phyloP scores from a whole-genome alignment of 2,113 vertebrate species.

The Pelecanus crispus region DNA sequence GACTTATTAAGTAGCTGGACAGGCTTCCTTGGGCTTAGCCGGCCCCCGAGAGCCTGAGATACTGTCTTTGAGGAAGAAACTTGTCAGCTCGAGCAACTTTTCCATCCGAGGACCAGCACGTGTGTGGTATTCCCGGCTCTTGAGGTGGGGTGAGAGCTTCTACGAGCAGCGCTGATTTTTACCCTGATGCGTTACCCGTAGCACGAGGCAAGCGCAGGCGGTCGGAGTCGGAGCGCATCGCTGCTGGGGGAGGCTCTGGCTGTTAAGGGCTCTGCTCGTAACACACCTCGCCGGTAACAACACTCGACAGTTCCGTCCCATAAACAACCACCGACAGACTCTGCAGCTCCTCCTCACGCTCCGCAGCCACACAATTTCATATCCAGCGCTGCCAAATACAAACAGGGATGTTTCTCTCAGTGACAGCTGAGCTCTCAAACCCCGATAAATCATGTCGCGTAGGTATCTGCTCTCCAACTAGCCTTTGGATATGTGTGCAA shows the following conservation, averaged over 20 bases:
- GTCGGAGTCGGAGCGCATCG: accelerated
- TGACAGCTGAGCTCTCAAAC: not conserved
- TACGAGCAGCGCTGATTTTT: accelerated
- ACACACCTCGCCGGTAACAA: too few species aligned
- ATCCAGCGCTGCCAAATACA: accelerated
- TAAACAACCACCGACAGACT: not conserved
- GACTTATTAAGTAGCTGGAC: conserved; percentile 62
- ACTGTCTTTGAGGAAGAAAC: not conserved
- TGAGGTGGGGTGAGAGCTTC: accelerated
- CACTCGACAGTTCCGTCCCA: not conserved
- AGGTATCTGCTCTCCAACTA: not conserved
- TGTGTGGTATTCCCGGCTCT: not conserved
- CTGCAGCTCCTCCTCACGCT: not conserved
- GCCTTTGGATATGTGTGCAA: not conserved
- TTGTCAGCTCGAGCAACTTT: not conserved
- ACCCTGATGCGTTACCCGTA: accelerated
- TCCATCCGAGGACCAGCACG: accelerated
- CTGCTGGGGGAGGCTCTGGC: not conserved
- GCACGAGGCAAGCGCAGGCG: not conserved
- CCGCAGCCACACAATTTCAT: accelerated
- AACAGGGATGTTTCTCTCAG: not conserved
- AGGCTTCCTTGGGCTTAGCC: conserved; percentile 7
- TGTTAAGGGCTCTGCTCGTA: not conserved
- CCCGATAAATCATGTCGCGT: accelerated
- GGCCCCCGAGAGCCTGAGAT: not conserved